phyloP scores from a whole-genome alignment of 2,113 vertebrate genomes.

The Crocuta crocuta region DNA sequence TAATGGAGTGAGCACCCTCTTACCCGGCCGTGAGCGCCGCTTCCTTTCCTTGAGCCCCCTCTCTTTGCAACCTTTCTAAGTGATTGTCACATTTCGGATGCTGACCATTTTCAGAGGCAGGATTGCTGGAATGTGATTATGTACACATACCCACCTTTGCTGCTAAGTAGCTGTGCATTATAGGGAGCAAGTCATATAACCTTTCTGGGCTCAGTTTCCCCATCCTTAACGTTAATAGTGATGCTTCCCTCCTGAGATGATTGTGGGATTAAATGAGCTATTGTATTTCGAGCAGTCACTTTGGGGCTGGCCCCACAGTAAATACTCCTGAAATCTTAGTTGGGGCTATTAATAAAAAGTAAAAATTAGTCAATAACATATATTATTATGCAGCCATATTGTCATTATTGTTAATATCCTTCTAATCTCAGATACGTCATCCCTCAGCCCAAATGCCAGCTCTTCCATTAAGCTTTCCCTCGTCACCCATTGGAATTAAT shows the following conservation, averaged over 20 bases:
- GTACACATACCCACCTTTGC: neutral
- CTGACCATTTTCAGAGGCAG: neutral
- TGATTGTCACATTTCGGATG: neutral
- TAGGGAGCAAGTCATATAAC: neutral
- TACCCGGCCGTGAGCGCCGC: fast-evolving
- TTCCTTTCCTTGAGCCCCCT: neutral
- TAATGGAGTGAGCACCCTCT: neutral
- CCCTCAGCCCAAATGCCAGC: slow-evolving; percentile 63
- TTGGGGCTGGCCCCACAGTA: neutral
- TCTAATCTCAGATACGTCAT: slow-evolving; percentile 59
- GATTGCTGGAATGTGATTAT: neutral
- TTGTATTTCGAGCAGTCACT: neutral
- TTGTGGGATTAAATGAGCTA: neutral
- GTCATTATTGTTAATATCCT: slow-evolving; percentile 68
- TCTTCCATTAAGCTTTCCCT: slow-evolving; percentile 68
- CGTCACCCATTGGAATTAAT: slow-evolving; percentile 64
- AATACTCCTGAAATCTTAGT: slow-evolving; percentile 51
- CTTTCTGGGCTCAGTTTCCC: neutral
- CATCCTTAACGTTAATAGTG: neutral
- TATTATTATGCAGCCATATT: slow-evolving; percentile 40
- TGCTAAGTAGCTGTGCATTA: neutral
- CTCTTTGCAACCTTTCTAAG: neutral
- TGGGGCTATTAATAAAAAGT: slow-evolving; percentile 63
- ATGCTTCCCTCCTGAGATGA: neutral
- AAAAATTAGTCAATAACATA: slow-evolving; percentile 66